phyloP scores from a whole-genome alignment of 2,888 invertebrate genomes.

The Tromatobia lineatoria region DNA sequence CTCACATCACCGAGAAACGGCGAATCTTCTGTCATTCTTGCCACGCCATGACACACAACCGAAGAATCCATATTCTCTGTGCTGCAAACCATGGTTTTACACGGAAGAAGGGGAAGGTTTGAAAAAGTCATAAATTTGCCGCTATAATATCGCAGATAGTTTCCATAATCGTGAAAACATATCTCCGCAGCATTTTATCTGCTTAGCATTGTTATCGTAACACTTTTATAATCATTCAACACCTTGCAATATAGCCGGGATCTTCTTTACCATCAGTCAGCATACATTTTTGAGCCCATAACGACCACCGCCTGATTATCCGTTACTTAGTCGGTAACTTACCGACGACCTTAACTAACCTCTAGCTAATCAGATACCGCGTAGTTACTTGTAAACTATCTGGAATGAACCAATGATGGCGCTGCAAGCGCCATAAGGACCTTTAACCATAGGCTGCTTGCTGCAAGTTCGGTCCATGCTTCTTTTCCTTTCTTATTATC shows the following conservation, averaged over 20 bases:
- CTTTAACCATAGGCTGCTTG: not conserved
- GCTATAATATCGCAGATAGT: not conserved
- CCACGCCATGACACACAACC: constrained; percentile 76
- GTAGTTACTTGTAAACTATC: not conserved
- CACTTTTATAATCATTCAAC: not conserved
- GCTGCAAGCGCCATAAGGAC: not conserved
- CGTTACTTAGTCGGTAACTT: too few relatives aligned
- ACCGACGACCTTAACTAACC: too few relatives aligned
- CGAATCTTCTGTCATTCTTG: constrained; percentile 74
- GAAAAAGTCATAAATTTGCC: not conserved
- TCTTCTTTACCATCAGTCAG: not conserved
- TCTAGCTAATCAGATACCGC: too few relatives aligned
- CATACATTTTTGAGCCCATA: too few relatives aligned
- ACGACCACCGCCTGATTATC: too few relatives aligned
- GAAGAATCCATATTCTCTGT: not conserved
- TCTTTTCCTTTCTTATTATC: constrained; percentile 7
- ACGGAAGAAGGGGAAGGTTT: constrained; percentile 4
- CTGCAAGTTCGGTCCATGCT: constrained; percentile 5
- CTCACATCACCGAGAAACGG: constrained; percentile 69
- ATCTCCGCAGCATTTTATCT: not conserved
- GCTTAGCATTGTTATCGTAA: too few relatives aligned
- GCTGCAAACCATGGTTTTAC: too few relatives aligned
- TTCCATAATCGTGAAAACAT: not conserved
- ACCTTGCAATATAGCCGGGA: not conserved
- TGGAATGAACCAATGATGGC: constrained; percentile 13